Conservation (phyloP, 1,140 invertebrate species). For the Parapsyche elsis region DNA sequence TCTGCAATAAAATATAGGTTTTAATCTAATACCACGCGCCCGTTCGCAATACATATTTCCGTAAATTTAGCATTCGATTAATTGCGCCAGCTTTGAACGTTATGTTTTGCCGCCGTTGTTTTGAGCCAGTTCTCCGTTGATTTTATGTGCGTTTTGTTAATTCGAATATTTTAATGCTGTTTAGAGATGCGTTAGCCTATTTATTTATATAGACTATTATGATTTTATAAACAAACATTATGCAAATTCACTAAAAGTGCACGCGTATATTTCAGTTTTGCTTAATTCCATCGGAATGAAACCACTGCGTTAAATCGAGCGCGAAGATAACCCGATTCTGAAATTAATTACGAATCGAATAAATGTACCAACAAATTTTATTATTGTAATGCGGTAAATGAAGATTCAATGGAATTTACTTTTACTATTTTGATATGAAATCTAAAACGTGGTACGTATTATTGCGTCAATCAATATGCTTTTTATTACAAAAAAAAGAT, state of each 20-base stretch:
- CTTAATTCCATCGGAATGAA: no score
- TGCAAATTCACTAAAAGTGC: constrained; percentile 15
- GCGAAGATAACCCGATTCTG: no score
- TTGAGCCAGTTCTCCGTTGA: constrained; percentile 12
- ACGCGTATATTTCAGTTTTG: neutral
- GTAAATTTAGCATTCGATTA: constrained; percentile 21
- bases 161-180: constrained; percentile 29
- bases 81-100: constrained; percentile 16
- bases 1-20: constrained; percentile 8
- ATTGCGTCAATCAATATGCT: no score
- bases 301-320: no score
- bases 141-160: constrained; percentile 26
- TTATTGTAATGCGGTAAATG: no score
- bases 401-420: no score
- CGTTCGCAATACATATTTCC: constrained; percentile 6
- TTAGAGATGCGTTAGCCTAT: constrained; percentile 10
- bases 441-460: no score
- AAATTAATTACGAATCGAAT: no score
- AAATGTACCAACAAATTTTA: no score
- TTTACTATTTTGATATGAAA: no score
- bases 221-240: constrained; percentile 26
- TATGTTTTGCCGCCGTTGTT: neutral
- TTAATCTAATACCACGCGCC: neutral
- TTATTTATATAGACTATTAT: constrained; percentile 13
- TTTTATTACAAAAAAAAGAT: no score